A percentile compares a stretch with the other conserved stretches of the same genome.
These are phyloP conservation scores for Nezara viridula DNA, from an alignment of 2,888 invertebrate species.

Conservation along the genomic window DNA sequence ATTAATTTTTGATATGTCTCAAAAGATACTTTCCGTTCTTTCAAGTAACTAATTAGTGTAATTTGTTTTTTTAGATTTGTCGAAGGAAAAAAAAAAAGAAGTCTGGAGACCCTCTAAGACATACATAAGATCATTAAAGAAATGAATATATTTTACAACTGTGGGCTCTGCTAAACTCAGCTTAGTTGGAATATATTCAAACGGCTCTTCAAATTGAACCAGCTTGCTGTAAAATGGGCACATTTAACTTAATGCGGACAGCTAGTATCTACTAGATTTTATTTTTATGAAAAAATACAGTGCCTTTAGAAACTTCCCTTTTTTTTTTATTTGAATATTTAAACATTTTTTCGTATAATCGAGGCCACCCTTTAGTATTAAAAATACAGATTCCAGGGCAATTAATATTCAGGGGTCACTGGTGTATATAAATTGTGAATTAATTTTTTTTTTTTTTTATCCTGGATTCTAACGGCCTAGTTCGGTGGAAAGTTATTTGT, in stretches of 20 bases:
- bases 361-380: not conserved
- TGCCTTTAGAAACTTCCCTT: not conserved
- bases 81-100: too few relatives aligned
- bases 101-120: too few relatives aligned
- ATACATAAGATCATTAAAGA: too few relatives aligned
- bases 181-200: not conserved
- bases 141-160: not conserved
- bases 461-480: not conserved
- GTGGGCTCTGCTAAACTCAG: not conserved
- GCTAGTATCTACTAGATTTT: not conserved
- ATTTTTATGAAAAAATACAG: not conserved
- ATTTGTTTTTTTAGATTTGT: too few relatives aligned
- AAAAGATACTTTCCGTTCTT: too few relatives aligned
- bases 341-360: not conserved
- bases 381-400: not conserved
- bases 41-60: too few relatives aligned
- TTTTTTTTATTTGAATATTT: not conserved
- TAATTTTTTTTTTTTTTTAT: not conserved
- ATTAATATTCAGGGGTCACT: not conserved
- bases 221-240: not conserved
- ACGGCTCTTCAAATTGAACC: not conserved
- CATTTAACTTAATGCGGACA: not conserved
- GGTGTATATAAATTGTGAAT: conserved; percentile 13
- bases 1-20: too few relatives aligned
- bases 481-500: not conserved